phyloP scores from a whole-genome alignment of 2,888 invertebrate genomes.

The Allacma fusca region DNA sequence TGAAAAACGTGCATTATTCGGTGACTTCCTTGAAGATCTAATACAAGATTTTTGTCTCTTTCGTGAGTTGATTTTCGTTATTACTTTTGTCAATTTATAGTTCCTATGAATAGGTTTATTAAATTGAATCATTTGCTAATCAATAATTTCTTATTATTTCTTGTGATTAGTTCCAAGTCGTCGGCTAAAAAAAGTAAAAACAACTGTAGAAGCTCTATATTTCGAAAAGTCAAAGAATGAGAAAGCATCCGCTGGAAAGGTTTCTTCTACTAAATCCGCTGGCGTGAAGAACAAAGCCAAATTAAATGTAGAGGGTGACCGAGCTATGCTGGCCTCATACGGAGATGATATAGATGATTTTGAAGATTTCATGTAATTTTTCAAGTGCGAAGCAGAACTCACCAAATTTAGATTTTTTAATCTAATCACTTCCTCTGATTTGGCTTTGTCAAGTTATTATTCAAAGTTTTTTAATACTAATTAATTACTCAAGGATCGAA shows the following conservation, averaged over 20 bases:
- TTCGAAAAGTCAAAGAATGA: conserved; percentile 88
- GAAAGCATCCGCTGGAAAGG: conserved; percentile 81
- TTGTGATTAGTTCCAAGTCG: conserved; percentile 73
- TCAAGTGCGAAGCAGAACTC: not conserved
- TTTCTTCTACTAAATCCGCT: conserved; percentile 72
- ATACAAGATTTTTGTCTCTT: conserved; percentile 59
- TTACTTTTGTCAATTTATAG: not conserved
- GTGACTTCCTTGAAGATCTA: conserved; percentile 61
- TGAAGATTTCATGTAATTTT: conserved; percentile 60
- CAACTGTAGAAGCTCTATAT: conserved; percentile 81
- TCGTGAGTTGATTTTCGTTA: conserved; percentile 41
- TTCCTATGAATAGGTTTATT: not conserved
- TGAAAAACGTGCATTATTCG: conserved; percentile 58
- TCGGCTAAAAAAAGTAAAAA: conserved; percentile 85
- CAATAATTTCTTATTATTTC: not conserved
- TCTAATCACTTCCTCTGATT: conserved; percentile 19
- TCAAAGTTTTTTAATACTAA: conserved; percentile 17
- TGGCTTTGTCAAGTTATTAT: conserved; percentile 19
- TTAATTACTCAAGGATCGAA: not conserved
- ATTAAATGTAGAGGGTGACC: conserved; percentile 78
- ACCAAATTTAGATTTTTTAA: conserved; percentile 11
- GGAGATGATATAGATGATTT: conserved; percentile 58
- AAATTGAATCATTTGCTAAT: not conserved
- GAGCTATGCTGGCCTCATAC: conserved; percentile 50
- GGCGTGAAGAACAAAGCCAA: conserved; percentile 74